Base-by-base conservation (phyloP, 2,113 vertebrate genomes). In the Catharus fuscescens region DNA sequence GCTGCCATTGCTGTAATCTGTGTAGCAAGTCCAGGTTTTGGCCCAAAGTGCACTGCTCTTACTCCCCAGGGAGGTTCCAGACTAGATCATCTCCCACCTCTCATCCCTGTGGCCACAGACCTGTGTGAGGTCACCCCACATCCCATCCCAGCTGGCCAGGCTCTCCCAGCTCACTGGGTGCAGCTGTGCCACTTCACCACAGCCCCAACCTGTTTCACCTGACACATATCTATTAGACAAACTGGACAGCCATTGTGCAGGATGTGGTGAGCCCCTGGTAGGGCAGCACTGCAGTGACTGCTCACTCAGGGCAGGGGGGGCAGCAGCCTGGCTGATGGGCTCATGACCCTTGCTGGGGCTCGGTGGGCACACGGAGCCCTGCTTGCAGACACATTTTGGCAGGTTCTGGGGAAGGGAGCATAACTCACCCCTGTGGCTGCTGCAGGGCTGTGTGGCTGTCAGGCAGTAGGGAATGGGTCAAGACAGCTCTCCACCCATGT, bases 391-490 rank as follows among this genome's bases (percentile, higher is more conserved):
- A 24, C 31, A 7, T 62, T 94, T 89, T 52, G 92, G 44, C 77
- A 86, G n/a, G 48, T 50, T 26, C 19, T 8, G 44, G 71, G 52
- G 86, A 61, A 90, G 11, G 67, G 34, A 76, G 66, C 53, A 57
- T 6, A 3, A 0, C 32, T 34, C 26, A 6, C 0, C 18, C 23
- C n/a, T 1, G 0, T 18, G 74, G 38, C 64, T 4, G 2, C 14
- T 3, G 67, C 47, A 8, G 47, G 57, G 38, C 48, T 48, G 23
- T 1, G 3, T 14, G 44, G 42, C 44, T 13, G 2, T 9, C 60
- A 16, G 80, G 65, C 36, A 25, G 20, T 14, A 23, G 36, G 28
- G 53, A 67, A 21, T 2, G 4, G n/a, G 24, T 54, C 82, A 60
- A 62, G 79, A 42, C 17, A 1, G 1, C 18, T 32, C 74, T 65